These are phyloP conservation scores for Leptinotarsa rubiginosa DNA, from an alignment of 2,888 invertebrate species.

Conservation along the genomic window DNA sequence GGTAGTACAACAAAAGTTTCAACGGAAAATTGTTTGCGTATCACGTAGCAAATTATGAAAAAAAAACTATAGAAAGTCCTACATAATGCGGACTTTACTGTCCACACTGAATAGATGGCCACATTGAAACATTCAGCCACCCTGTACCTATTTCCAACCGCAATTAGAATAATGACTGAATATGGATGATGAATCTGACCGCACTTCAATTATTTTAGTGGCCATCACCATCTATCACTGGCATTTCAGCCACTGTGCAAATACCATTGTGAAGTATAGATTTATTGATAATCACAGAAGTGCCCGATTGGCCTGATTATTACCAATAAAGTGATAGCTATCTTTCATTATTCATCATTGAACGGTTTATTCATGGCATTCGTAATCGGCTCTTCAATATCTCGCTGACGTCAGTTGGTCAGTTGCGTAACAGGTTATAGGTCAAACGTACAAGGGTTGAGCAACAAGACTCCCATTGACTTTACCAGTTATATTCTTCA, in stretches of 20 bases:
- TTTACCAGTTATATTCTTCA: neutral
- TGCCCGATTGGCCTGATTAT: conserved; percentile 15
- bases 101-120: neutral
- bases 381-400: neutral
- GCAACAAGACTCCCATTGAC: no score
- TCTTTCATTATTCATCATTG: conserved; percentile 9
- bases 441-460: neutral
- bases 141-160: neutral
- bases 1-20: no score
- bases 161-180: neutral
- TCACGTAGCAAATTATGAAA: no score
- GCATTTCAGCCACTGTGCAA: conserved; percentile 13
- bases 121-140: neutral
- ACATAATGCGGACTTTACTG: no score
- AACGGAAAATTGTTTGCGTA: no score
- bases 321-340: conserved; percentile 18
- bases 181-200: conserved; percentile 15
- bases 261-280: conserved; percentile 11
- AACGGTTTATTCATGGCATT: conserved; percentile 13
- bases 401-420: neutral
- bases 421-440: neutral
- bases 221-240: conserved; percentile 12
- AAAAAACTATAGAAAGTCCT: no score
- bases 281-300: conserved; percentile 8
- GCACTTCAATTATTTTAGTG: conserved; percentile 18